phyloP scores from a whole-genome alignment of 2,797 vertebrate genomes.

The Molossus alvarezi region DNA sequence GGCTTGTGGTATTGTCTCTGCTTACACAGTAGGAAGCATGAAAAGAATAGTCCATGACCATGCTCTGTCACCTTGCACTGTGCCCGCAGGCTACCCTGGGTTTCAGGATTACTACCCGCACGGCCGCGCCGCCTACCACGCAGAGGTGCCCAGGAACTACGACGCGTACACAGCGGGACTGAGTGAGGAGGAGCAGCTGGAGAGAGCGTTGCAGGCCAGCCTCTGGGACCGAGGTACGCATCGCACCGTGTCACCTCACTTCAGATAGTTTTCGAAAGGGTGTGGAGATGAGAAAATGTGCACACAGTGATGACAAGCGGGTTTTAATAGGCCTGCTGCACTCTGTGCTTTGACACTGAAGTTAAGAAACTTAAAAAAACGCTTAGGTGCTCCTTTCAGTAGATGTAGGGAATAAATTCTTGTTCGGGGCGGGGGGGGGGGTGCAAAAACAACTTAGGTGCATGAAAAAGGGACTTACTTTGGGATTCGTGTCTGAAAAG shows the following conservation, averaged over 20 bases:
- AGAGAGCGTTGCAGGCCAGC: conserved; percentile 94
- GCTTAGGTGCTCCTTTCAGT: no score
- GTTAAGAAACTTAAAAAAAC: conserved; percentile 53
- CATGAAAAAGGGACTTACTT: neutral
- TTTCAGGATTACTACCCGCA: conserved; percentile 58
- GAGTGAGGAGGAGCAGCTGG: conserved; percentile 95
- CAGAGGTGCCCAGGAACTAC: conserved; percentile 79
- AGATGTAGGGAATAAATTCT: no score
- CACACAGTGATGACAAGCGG: conserved; percentile 25
- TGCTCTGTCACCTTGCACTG: neutral
- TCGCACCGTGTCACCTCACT: conserved; percentile 26
- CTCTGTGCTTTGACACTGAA: conserved; percentile 8
- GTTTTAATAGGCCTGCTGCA: conserved; percentile 70
- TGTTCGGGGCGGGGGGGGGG: no score
- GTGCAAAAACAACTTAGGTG: neutral
- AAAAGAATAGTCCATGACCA: neutral
- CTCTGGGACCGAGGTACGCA: conserved; percentile 93
- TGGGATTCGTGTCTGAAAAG: neutral
- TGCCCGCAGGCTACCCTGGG: conserved; percentile 84
- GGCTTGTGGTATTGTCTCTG: neutral
- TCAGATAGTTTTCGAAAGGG: conserved; percentile 67
- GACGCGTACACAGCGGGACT: conserved; percentile 92
- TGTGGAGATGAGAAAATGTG: conserved; percentile 21
- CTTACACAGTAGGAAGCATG: neutral
- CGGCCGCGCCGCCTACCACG: conserved; percentile 23